Percentiles rank a stretch among this genome's conserved stretches.
phyloP scores from a whole-genome alignment of 2,113 vertebrate genomes.

The Microcebus lehilahytsara region DNA sequence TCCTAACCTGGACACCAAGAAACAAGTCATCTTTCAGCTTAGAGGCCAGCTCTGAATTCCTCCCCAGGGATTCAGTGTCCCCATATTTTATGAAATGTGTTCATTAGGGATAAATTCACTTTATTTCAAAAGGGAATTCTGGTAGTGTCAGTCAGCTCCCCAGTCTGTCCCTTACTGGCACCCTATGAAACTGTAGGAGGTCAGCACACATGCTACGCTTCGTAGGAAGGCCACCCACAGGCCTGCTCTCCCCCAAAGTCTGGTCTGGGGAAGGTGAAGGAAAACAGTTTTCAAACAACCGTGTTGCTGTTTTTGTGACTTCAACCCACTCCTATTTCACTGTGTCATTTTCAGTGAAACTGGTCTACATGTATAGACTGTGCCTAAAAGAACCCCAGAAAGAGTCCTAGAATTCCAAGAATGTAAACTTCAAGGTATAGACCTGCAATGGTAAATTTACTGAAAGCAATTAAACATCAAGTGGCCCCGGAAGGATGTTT shows the following conservation, averaged over 20 bases:
- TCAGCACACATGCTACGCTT: not conserved
- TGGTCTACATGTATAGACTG: slow-evolving; percentile 12
- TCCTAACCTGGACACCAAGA: not conserved
- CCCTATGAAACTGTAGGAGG: not conserved
- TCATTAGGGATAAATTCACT: not conserved
- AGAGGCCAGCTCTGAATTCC: not conserved
- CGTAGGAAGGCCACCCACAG: not conserved
- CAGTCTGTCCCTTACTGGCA: not conserved
- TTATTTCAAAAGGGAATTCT: slow-evolving; percentile 7
- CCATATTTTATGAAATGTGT: not conserved
- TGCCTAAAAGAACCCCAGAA: slow-evolving; percentile 37
- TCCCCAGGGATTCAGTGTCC: not conserved
- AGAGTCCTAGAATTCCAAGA: slow-evolving; percentile 67
- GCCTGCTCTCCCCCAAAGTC: not conserved
- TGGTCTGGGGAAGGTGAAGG: not conserved
- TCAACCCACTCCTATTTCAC: not conserved
- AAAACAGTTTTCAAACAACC: not conserved
- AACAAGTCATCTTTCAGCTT: not conserved
- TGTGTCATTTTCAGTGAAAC: not conserved
- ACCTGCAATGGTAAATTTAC: slow-evolving; percentile 23
- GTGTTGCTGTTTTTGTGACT: not conserved
- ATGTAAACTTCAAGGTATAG: slow-evolving; percentile 49
- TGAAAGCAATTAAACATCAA: slow-evolving; percentile 35
- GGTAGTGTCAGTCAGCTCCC: not conserved
- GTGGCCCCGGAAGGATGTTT: slow-evolving; percentile 37